A percentile compares a stretch with the other conserved stretches of the same genome.
These are phyloP conservation scores for Platichthys flesus DNA, from an alignment of 2,113 vertebrate species.

Conservation along the genomic window DNA sequence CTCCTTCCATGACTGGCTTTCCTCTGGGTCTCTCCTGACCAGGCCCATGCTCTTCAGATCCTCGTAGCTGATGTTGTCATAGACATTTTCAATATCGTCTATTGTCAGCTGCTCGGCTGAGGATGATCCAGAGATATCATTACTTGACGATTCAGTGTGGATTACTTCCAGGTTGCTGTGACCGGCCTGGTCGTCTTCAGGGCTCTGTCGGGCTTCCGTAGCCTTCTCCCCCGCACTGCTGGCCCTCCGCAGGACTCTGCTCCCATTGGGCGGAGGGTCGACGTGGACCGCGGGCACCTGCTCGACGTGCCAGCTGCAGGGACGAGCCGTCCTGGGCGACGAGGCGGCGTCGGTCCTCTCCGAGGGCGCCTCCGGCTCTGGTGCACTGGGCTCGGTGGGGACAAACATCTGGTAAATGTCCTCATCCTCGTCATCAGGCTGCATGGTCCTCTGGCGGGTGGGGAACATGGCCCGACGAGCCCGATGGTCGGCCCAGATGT, in stretches of 20 bases:
- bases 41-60: conserved; percentile 95
- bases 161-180: conserved; percentile 69
- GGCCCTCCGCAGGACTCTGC: conserved; percentile 87
- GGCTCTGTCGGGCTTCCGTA: conserved; percentile 49
- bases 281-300: conserved; percentile 77
- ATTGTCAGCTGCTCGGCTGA: conserved; percentile 89
- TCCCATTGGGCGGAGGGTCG: conserved; percentile 67
- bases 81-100: conserved; percentile 95
- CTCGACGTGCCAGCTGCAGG: conserved; percentile 95
- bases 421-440: conserved; percentile 90
- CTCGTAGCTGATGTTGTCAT: conserved; percentile 97
- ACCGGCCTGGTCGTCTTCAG: conserved; percentile 44
- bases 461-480: conserved; percentile 93
- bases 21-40: conserved; percentile 82
- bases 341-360: conserved; percentile 56
- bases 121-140: conserved; percentile 82
- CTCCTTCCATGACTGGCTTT: conserved; percentile 54
- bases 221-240: conserved; percentile 94
- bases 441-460: conserved; percentile 85
- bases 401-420: conserved; percentile 97
- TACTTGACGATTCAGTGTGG: conserved; percentile 83
- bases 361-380: conserved; percentile 77
- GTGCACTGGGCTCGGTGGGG: conserved; percentile 82
- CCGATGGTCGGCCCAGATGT: conserved; percentile 94
- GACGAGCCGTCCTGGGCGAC: conserved; percentile 80